Percentiles rank a stretch among this genome's conserved stretches.
phyloP scores from a whole-genome alignment of 2,797 vertebrate genomes.

The Coccyzus lansbergi region DNA sequence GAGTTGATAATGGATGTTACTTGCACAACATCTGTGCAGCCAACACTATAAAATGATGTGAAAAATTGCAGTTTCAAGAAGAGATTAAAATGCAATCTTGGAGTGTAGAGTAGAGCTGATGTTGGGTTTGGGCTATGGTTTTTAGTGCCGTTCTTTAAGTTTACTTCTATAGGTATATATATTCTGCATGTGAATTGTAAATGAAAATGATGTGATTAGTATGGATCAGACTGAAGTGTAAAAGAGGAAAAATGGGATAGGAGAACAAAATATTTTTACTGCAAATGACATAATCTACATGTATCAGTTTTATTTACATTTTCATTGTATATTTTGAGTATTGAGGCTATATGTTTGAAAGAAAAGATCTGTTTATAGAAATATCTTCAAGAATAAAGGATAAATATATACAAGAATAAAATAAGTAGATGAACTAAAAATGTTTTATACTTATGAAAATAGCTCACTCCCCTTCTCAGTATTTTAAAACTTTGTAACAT shows the following conservation, averaged over 20 bases:
- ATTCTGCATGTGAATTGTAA: background rate
- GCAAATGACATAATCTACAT: background rate
- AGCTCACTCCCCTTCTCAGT: conserved; percentile 18
- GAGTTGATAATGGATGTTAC: background rate
- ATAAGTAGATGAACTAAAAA: background rate
- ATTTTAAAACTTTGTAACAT: background rate
- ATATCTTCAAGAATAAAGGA: background rate
- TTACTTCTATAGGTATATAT: background rate
- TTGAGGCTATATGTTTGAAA: background rate
- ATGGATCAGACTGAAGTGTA: background rate
- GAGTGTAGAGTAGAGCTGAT: background rate
- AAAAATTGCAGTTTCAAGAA: background rate
- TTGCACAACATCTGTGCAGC: background rate
- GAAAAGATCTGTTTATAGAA: background rate
- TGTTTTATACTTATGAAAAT: conserved; percentile 29
- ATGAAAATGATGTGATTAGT: background rate
- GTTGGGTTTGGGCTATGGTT: background rate
- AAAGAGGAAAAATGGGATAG: background rate
- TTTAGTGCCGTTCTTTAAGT: background rate
- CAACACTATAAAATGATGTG: background rate
- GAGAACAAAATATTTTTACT: background rate
- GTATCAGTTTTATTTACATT: background rate
- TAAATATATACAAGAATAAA: background rate
- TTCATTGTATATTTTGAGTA: background rate
- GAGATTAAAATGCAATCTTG: background rate